Evolutionary conservation across 2,797 vertebrate species (phyloP), one percentile per base, ranked within the genome.

Genomic region (Peromyscus eremicus): DNA sequence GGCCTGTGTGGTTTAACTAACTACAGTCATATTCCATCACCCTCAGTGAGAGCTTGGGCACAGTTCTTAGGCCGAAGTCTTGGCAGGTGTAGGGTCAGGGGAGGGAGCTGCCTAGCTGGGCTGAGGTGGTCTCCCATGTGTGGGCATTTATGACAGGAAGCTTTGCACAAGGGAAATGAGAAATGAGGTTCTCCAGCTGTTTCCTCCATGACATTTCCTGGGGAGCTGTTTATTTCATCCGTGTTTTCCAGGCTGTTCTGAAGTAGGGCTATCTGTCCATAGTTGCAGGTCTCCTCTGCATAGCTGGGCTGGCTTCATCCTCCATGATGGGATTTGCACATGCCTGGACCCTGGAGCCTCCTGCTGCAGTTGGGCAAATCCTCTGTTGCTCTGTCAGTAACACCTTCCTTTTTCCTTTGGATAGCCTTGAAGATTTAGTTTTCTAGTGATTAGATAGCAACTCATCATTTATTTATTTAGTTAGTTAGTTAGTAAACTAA

Each of bases 141-240:
- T 76, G 23, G 5, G 43, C 43, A 46, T 46, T 13, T 29, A 10
- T 11, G 64, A n/a, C 40, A 0, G 16, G 75, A 25, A 12, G 89
- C 70, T 25, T 46, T 19, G 71, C 64, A 21, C 17, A 66, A 14
- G 40, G 17, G 11, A 19, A 29, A 10, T 34, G 34, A 46, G 62
- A 32, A 12, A 0, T 0, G 34, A 2, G 19, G 4, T 34, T 0
- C 4, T 8, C 37, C 29, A 5, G 87, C 91, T 6, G 34, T 3
- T 3, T 32, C 52, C 23, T 14, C 46, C 25, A 2, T 6, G 68
- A 9, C 17, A 34, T 70, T 70, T n/a, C 32, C 32, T n/a, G 32
- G 68, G 68, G n/a, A 71, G 17, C n/a, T 71, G n/a, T 71, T 71
- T 37, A 19, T 17, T 19, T 17, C n/a, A 21, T 68, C 68, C 9